Conservation (phyloP, 2,797 vertebrate genomes). For the Mormyrops boulengeri region DNA sequence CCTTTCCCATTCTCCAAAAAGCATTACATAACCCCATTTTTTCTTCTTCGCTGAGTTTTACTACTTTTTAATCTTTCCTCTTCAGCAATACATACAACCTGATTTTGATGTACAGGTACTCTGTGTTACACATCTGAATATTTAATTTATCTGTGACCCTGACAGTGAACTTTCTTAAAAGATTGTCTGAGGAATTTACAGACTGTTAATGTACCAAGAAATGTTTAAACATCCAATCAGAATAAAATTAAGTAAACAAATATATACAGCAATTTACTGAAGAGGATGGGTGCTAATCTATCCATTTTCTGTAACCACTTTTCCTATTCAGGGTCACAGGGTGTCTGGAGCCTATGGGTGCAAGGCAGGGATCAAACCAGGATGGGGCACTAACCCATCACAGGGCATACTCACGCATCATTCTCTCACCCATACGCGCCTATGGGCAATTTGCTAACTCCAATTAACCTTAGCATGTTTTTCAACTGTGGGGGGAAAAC, state of each 20-base stretch:
- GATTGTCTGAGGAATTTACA: constrained; percentile 7
- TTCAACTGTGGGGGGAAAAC: neutral
- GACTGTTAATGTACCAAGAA: neutral
- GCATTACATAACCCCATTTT: neutral
- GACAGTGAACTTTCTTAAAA: neutral
- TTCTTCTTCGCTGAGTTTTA: neutral
- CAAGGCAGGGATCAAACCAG: neutral
- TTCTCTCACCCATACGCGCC: neutral
- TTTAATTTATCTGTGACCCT: neutral
- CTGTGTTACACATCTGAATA: neutral
- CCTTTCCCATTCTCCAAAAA: neutral
- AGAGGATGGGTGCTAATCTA: neutral
- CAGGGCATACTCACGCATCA: neutral
- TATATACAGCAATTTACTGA: neutral
- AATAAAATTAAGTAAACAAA: neutral
- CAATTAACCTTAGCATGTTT: neutral
- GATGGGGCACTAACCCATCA: neutral
- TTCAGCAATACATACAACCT: neutral
- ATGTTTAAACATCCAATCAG: neutral
- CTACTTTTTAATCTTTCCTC: neutral
- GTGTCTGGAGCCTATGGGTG: neutral
- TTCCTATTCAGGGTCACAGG: neutral
- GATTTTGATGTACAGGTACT: neutral
- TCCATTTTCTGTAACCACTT: neutral
- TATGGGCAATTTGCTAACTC: neutral